A percentile compares a stretch with the other conserved stretches of the same genome.
Evolutionary conservation across 2,888 invertebrate genomes (phyloP).

Genomic region (Ceratothoa steindachneri): DNA sequence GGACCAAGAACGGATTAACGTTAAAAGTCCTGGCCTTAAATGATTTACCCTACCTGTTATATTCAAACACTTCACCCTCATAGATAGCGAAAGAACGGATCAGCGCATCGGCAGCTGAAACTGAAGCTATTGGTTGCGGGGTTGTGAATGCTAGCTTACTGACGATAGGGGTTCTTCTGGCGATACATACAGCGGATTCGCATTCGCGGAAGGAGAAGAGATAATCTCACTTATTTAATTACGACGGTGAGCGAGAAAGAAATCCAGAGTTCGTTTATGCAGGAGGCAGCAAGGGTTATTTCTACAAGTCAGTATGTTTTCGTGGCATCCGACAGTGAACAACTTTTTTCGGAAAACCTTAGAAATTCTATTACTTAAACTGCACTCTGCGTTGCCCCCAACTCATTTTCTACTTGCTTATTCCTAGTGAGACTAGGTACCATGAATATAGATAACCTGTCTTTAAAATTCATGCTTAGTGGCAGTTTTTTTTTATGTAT

Average conservation of each 20-base stretch:
- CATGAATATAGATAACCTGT: no score
- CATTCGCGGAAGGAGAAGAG: not conserved
- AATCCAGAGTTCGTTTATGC: not conserved
- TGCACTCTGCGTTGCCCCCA: no score
- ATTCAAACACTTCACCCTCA: constrained; percentile 36
- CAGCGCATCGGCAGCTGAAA: constrained; percentile 12
- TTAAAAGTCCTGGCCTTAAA: constrained; percentile 31
- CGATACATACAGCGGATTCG: not conserved
- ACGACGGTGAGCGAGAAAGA: not conserved
- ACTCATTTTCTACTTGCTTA: no score
- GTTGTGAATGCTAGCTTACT: not conserved
- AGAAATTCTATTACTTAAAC: no score
- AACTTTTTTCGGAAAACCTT: no score
- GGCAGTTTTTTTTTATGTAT: no score
- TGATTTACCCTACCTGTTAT: constrained; percentile 19
- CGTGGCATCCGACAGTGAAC: not conserved
- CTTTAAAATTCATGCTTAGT: no score
- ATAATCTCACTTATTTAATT: not conserved
- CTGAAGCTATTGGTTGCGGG: not conserved
- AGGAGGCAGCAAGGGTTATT: not conserved
- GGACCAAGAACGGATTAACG: constrained; percentile 36
- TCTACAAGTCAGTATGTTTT: not conserved
- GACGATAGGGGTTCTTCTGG: no score
- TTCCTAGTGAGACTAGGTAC: no score
- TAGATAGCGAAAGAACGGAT: constrained; percentile 42